Conservation (phyloP, 2,113 vertebrate genomes). For the Candoia aspera region DNA sequence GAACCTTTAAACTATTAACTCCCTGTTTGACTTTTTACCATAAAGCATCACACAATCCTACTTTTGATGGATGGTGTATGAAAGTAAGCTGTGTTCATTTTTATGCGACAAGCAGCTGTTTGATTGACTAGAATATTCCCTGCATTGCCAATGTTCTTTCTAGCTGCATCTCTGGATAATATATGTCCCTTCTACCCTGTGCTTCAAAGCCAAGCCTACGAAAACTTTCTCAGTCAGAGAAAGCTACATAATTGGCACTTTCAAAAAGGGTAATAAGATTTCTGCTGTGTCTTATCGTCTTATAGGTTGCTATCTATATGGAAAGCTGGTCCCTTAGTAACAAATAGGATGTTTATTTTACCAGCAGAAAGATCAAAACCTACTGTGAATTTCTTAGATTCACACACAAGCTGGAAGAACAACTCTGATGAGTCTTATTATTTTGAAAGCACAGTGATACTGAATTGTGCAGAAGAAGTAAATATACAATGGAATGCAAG, state of each 20-base stretch:
- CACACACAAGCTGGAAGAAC: slow-evolving; percentile 28
- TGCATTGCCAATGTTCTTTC: neutral
- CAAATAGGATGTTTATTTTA: slow-evolving; percentile 42
- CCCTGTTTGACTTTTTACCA: neutral
- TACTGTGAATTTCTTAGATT: slow-evolving; percentile 27
- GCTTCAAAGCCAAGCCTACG: neutral
- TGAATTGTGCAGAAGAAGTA: neutral
- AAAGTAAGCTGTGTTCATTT: slow-evolving; percentile 23
- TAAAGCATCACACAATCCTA: neutral
- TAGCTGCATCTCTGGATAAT: neutral
- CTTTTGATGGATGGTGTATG: slow-evolving; percentile 12
- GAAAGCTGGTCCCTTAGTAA: slow-evolving; percentile 36
- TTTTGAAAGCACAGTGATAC: neutral
- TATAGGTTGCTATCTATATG: slow-evolving; percentile 6
- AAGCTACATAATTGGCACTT: neutral
- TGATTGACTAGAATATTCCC: neutral
- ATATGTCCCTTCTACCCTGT: neutral
- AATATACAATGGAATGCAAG: neutral
- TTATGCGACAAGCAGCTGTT: neutral
- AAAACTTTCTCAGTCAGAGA: neutral
- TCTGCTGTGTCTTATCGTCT: neutral
- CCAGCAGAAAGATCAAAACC: slow-evolving; percentile 20
- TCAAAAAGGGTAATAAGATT: neutral
- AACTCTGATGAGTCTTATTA: slow-evolving; percentile 14
- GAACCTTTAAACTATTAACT: slow-evolving; percentile 15